Conservation (phyloP, 64 coral and sea anemone species). For the Pachyseris speciosa region DNA sequence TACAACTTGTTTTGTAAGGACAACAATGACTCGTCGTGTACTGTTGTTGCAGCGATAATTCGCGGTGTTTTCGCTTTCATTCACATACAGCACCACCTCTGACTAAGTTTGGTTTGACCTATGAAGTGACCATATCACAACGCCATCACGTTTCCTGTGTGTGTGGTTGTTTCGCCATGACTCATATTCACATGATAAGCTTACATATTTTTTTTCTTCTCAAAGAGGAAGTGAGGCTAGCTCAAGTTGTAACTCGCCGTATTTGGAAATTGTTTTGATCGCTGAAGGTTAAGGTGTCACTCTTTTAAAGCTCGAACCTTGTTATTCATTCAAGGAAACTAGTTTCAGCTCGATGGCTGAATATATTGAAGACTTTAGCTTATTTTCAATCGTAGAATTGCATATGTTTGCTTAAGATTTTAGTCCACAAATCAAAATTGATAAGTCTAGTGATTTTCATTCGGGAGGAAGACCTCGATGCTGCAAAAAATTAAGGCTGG, state of each 20-base stretch:
- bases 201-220: not conserved
- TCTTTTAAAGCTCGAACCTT: not conserved
- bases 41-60: not conserved
- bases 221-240: not conserved
- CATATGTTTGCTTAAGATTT: not conserved
- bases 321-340: no score
- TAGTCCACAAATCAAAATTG: not conserved
- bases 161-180: not conserved
- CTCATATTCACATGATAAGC: not conserved
- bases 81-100: not conserved
- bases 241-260: not conserved
- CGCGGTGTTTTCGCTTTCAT: not conserved
- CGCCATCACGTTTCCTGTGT: not conserved
- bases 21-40: not conserved
- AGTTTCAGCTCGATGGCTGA: not conserved
- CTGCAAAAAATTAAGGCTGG: not conserved
- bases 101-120: not conserved
- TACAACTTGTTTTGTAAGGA: not conserved
- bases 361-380: not conserved
- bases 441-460: not conserved
- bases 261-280: not conserved
- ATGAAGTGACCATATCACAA: not conserved
- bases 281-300: not conserved
- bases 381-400: not conserved
- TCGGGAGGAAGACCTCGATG: not conserved